Evolutionary conservation across 2,113 vertebrate species (phyloP), one percentile per base, ranked within the genome.

Genomic region (Atrichornis clamosus): DNA sequence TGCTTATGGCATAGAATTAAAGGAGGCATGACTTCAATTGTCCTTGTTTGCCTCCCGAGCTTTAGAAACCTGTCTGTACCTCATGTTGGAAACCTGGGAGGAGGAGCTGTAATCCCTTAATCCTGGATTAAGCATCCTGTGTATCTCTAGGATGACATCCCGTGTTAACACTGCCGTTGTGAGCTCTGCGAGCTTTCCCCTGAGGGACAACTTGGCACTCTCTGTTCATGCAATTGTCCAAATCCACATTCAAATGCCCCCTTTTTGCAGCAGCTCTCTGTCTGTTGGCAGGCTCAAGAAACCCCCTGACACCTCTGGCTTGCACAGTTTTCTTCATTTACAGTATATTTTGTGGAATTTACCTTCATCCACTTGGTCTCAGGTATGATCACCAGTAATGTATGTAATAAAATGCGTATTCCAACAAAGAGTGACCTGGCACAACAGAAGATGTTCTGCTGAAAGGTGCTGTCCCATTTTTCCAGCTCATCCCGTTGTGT

Each of bases 61-160:
- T 93, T 87, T 68, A 68, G 74, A 89, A 93, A 77, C 49, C 23
- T 68, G 42, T 42, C 67, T 83, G 63, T 65, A 12, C 67, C 63
- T 30, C 62, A 32, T 18, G 17, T 12, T 85, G 49, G 85, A 42
- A 91, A 83, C 59, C 59, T 26, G 24, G 69, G 46, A 91, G 67
- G 87, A 53, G 46, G 23, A 70, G 11, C 37, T 83, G 49, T 87
- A 93, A 92, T 93, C 70, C 86, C 70, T 95, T 94, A 93, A 94
- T 93, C 84, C 89, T 30, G 70, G 91, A 93, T 97, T 95, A 93
- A 87, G 12, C 33, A 74, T 42, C 39, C 70, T 63, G 53, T 16
- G 5, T 87, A 70, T 86, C 76, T 93, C 80, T 42, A 49, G 70
- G 74, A 53, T 86, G 74, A 84, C 37, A 77, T 67, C 84, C 46